Base-by-base conservation (phyloP, 2,888 invertebrate genomes). In the Drosophila paranaensis region DNA sequence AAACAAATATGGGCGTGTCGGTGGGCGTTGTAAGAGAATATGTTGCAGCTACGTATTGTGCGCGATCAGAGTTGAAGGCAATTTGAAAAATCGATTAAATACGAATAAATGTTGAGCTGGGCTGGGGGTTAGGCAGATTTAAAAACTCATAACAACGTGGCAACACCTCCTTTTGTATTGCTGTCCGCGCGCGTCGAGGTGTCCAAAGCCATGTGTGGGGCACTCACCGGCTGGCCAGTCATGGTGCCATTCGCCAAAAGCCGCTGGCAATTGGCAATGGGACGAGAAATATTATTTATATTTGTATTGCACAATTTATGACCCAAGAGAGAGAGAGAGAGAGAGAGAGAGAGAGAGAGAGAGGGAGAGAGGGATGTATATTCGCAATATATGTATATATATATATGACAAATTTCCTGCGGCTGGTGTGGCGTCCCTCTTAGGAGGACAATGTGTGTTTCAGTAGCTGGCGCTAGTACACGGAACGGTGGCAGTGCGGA, bases 51-150 rank as follows among this genome's bases (percentile, higher is more conserved):
- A 69, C 55, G 56, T 39, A 63, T 63, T 78, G 74, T 63, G 69
- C 16, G 50, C 16, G 58, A 55, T 43, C 46, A 25, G 61, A 33
- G 46, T 60, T 73, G 70, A 77, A 86, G 84, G 71, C 79, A 81
- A 88, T 87, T 89, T 89, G 82, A 80, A 88, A 91, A 91, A 91
- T 90, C 91, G 91, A 91, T 91, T 91, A 91, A 91, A 91, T 91
- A 85, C 89, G 78, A 86, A 91, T 91, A 90, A 91, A 90, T 90
- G 91, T 88, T 84, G 88, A 79, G 81, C 87, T 79, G 81, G 81
- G 79, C 74, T 81, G 87, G 80, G 80, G 82, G 82, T 85, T 79
- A 79, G 81, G 72, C 90, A 83, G 90, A 84, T 91, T 91, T 91
- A 89, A 90, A 90, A 91, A 88, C 88, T 91, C 90, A 91, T 91